A percentile compares a stretch with the other conserved stretches of the same genome.
phyloP scores from a whole-genome alignment of 2,888 invertebrate genomes.

The Lysandra bellargus region DNA sequence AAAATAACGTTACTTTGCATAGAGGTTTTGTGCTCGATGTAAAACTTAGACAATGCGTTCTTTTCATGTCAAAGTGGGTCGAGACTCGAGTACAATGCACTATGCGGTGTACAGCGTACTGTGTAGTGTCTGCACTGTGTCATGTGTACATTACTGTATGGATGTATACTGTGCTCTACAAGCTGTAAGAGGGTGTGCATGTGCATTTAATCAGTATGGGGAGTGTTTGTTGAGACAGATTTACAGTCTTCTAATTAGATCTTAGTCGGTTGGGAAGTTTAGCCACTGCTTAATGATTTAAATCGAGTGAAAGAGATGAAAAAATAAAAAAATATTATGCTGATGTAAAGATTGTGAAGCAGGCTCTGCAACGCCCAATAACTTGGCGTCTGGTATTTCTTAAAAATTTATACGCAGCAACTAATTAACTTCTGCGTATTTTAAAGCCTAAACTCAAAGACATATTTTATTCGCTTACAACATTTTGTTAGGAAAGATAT shows the following conservation, averaged over 20 bases:
- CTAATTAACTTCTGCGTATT: too few species aligned
- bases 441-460: too few species aligned
- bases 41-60: conserved; percentile 10
- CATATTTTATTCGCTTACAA: too few species aligned
- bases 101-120: conserved; percentile 27
- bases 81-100: conserved; percentile 38
- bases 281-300: too few species aligned
- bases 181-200: background rate
- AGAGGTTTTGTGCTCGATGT: background rate
- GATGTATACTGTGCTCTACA: background rate
- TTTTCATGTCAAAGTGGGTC: conserved; percentile 38
- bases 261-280: too few species aligned
- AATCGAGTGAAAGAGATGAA: too few species aligned
- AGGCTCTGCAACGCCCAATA: too few species aligned
- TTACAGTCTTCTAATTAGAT: background rate
- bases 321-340: too few species aligned
- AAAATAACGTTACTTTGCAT: background rate
- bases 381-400: too few species aligned
- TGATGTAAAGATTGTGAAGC: too few species aligned
- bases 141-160: background rate
- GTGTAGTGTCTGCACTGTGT: background rate
- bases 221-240: background rate
- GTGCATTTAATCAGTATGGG: background rate
- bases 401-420: too few species aligned
- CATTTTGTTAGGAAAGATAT: too few species aligned